These are phyloP conservation scores for Gerris lacustris DNA, from an alignment of 2,888 invertebrate species.

Conservation along the genomic window DNA sequence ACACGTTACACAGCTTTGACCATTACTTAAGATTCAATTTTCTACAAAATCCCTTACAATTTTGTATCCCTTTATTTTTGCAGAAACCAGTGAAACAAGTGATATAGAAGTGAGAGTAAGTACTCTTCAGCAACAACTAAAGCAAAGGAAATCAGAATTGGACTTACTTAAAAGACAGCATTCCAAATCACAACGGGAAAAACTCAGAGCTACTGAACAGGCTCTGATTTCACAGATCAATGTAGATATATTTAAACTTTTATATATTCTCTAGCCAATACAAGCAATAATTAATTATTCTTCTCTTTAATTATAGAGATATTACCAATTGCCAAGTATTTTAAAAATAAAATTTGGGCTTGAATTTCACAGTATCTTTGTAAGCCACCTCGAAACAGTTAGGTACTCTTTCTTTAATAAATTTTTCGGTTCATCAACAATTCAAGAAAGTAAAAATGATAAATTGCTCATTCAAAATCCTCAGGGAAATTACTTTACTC, in stretches of 20 bases:
- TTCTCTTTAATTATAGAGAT: too few relatives aligned
- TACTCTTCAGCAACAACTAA: slow-evolving; percentile 41
- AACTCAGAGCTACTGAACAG: slow-evolving; percentile 40
- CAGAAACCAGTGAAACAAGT: slow-evolving; percentile 38
- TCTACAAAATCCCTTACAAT: neutral
- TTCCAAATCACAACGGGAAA: slow-evolving; percentile 38
- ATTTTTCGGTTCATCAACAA: too few relatives aligned
- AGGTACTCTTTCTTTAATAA: too few relatives aligned
- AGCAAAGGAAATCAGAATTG: slow-evolving; percentile 39
- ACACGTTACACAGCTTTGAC: neutral
- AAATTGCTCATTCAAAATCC: too few relatives aligned
- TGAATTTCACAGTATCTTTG: too few relatives aligned
- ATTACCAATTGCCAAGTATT: too few relatives aligned
- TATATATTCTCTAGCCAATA: neutral
- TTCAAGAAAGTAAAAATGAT: too few relatives aligned
- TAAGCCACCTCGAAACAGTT: too few relatives aligned
- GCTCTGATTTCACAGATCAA: slow-evolving; percentile 42
- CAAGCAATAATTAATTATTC: too few relatives aligned
- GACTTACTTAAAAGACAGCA: slow-evolving; percentile 40
- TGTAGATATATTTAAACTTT: slow-evolving; percentile 28
- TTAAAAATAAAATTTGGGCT: too few relatives aligned
- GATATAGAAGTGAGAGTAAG: slow-evolving; percentile 41
- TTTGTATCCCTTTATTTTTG: neutral
- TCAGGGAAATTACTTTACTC: too few relatives aligned
- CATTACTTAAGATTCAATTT: neutral